phyloP scores from a whole-genome alignment of 2,797 vertebrate genomes.

The Aulostomus chinensis region DNA sequence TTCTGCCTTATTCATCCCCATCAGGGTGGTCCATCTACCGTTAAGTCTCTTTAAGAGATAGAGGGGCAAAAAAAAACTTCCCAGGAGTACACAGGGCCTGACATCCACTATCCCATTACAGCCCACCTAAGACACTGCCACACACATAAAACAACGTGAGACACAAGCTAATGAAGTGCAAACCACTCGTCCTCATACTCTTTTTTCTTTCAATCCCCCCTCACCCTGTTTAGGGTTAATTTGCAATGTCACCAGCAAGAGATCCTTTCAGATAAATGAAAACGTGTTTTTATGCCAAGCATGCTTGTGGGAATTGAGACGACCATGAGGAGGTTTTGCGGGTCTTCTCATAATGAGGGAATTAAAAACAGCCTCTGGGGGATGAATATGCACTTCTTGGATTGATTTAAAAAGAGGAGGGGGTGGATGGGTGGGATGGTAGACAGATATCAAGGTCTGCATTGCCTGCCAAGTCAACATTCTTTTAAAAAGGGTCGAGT shows the following conservation, averaged over 20 bases:
- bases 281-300: conserved; percentile 36
- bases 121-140: conserved; percentile 69
- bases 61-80: conserved; percentile 46
- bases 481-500: conserved; percentile 46
- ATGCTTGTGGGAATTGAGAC: conserved; percentile 47
- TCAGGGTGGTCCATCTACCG: conserved; percentile 68
- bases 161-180: conserved; percentile 77
- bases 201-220: conserved; percentile 27
- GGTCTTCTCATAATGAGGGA: conserved; percentile 52
- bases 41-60: conserved; percentile 51
- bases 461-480: conserved; percentile 42
- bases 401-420: conserved; percentile 51
- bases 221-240: conserved; percentile 4
- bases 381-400: conserved; percentile 44
- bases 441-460: conserved; percentile 49
- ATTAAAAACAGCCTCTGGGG: conserved; percentile 52
- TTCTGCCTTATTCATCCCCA: conserved; percentile 46
- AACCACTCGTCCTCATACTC: conserved; percentile 71
- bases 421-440: neutral
- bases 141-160: conserved; percentile 69
- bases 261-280: conserved; percentile 49
- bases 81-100: conserved; percentile 68
- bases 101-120: conserved; percentile 73
- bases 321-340: conserved; percentile 42
- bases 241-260: conserved; percentile 38